Evolutionary conservation across 1,140 invertebrate genomes (phyloP).

Genomic region (Elymnias hypermnestra): DNA sequence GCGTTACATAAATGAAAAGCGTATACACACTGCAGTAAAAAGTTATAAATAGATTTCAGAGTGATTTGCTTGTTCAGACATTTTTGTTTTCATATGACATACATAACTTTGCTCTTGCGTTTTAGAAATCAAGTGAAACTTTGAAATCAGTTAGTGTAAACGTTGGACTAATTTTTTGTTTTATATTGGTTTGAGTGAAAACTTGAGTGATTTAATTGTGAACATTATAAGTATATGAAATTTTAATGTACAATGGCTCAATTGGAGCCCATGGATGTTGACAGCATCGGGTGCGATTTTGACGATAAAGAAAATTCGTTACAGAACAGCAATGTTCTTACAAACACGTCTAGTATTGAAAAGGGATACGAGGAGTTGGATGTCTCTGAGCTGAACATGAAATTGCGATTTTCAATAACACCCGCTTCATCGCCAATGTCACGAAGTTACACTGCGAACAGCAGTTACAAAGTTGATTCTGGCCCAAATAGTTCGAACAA

Average conservation of each 20-base stretch:
- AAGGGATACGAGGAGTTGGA: constrained; percentile 66
- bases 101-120: constrained; percentile 47
- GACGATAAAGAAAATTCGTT: constrained; percentile 64
- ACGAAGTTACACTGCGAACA: constrained; percentile 49
- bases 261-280: constrained; percentile 61
- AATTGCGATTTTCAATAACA: constrained; percentile 58
- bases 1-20: constrained; percentile 62
- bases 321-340: constrained; percentile 52
- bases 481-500: constrained; percentile 30
- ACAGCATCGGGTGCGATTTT: constrained; percentile 48
- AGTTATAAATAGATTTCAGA: constrained; percentile 70
- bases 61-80: constrained; percentile 65
- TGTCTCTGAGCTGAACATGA: constrained; percentile 64
- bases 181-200: constrained; percentile 27
- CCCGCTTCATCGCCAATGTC: constrained; percentile 60
- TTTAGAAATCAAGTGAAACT: constrained; percentile 67
- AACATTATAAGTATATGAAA: no score
- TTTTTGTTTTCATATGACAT: constrained; percentile 72
- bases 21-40: constrained; percentile 50
- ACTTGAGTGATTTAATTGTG: no score
- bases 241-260: constrained; percentile 56
- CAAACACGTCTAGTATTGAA: constrained; percentile 42
- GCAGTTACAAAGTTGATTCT: constrained; percentile 27
- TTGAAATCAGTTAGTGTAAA: constrained; percentile 55
- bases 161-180: constrained; percentile 57